Percentiles rank a stretch among this genome's conserved stretches.
Conservation (phyloP, 2,113 vertebrate species). For the Turdus rufiventris region DNA sequence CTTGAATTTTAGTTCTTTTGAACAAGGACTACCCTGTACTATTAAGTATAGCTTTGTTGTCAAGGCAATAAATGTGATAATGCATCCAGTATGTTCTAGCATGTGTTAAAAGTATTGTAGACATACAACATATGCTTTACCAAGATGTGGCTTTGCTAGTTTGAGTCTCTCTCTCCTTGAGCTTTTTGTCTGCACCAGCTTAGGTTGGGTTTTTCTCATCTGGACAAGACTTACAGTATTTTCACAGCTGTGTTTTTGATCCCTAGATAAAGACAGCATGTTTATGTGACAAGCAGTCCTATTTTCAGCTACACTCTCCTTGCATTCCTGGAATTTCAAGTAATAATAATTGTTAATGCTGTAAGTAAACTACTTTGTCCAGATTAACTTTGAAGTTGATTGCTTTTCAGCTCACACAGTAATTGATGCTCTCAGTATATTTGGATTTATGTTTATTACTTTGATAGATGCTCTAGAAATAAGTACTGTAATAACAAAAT, state of each 20-base stretch:
- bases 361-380: background rate
- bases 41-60: slow-evolving; percentile 51
- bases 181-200: background rate
- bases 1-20: background rate
- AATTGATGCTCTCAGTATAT: background rate
- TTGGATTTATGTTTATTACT: background rate
- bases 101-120: slow-evolving; percentile 43
- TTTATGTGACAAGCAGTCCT: background rate
- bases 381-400: background rate
- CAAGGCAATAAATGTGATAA: slow-evolving; percentile 52
- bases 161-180: slow-evolving; percentile 16
- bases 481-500: background rate
- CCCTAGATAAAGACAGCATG: background rate
- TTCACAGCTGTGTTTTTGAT: background rate
- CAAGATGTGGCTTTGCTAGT: slow-evolving; percentile 40
- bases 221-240: background rate
- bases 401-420: background rate
- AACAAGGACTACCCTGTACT: background rate
- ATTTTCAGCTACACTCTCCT: background rate
- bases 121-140: slow-evolving; percentile 24
- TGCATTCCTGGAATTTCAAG: background rate
- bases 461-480: background rate
- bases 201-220: background rate
- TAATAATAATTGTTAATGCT: background rate
- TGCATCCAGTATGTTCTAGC: slow-evolving; percentile 29